Evolutionary conservation across 2,797 vertebrate genomes (phyloP).

Genomic region (Meda fulgida): DNA sequence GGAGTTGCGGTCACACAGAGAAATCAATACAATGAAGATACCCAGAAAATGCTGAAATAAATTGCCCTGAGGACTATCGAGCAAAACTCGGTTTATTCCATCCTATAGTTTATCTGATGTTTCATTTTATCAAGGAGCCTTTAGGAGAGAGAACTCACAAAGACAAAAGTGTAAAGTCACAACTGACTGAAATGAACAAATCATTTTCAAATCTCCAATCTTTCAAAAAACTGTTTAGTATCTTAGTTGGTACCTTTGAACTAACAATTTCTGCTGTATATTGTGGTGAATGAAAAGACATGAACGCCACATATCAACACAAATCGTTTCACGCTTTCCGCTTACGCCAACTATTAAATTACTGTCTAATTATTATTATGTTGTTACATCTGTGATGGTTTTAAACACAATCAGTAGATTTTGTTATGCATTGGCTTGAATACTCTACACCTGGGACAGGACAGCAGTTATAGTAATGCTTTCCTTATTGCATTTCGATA

Average conservation of each 20-base stretch:
- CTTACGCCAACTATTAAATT: background rate
- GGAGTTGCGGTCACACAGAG: background rate
- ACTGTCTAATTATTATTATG: background rate
- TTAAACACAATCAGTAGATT: background rate
- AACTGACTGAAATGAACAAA: background rate
- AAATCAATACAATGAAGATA: conserved; percentile 24
- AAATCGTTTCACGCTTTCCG: background rate
- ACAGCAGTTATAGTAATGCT: background rate
- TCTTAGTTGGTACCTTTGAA: background rate
- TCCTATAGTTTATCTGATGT: background rate
- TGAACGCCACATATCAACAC: background rate
- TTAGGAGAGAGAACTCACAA: background rate
- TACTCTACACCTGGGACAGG: background rate
- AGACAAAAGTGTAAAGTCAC: background rate
- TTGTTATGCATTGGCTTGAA: background rate
- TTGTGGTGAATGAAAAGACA: background rate
- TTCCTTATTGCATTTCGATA: background rate
- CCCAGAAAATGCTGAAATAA: conserved; percentile 12
- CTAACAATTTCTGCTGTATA: background rate
- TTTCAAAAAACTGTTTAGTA: background rate
- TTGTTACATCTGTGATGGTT: background rate
- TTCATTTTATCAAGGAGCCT: background rate
- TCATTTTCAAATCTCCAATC: background rate
- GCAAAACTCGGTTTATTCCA: conserved; percentile 1
- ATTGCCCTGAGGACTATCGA: background rate